Percentiles rank a stretch among this genome's conserved stretches.
phyloP scores from a whole-genome alignment of 64 coral and sea anemone genomes.

The Astreopora myriophthalma region DNA sequence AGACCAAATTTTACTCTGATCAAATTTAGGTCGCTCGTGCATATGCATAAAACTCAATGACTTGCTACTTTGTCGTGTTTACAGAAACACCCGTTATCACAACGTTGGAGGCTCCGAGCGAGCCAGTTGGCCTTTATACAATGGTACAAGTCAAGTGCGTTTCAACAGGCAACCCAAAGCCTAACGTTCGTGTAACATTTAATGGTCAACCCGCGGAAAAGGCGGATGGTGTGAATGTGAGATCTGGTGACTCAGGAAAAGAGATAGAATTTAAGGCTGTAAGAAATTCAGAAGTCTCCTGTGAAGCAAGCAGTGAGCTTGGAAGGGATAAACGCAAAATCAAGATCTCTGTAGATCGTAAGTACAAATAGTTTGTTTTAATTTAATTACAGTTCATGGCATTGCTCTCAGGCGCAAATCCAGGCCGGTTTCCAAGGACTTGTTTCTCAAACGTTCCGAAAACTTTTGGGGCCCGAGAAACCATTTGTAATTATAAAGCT shows the following conservation, averaged over 20 bases:
- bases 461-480: too few species aligned
- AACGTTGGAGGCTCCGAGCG: not conserved
- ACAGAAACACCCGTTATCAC: not conserved
- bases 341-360: conserved; percentile 35
- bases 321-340: conserved; percentile 28
- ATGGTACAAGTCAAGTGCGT: conserved; percentile 26
- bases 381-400: not conserved
- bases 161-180: conserved; percentile 37
- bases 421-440: too few species aligned
- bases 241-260: not conserved
- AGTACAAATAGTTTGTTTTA: not conserved
- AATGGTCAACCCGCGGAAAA: conserved; percentile 1
- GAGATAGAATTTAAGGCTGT: conserved; percentile 36
- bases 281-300: conserved; percentile 15
- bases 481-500: too few species aligned
- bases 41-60: not conserved
- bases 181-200: conserved; percentile 4
- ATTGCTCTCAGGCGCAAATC: too few species aligned
- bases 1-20: too few species aligned
- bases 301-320: conserved; percentile 41
- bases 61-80: not conserved
- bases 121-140: not conserved
- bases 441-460: too few species aligned
- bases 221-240: not conserved
- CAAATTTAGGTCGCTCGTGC: not conserved